Evolutionary conservation across 2,797 vertebrate genomes (phyloP).

Genomic region (Leptatherina wallacei): DNA sequence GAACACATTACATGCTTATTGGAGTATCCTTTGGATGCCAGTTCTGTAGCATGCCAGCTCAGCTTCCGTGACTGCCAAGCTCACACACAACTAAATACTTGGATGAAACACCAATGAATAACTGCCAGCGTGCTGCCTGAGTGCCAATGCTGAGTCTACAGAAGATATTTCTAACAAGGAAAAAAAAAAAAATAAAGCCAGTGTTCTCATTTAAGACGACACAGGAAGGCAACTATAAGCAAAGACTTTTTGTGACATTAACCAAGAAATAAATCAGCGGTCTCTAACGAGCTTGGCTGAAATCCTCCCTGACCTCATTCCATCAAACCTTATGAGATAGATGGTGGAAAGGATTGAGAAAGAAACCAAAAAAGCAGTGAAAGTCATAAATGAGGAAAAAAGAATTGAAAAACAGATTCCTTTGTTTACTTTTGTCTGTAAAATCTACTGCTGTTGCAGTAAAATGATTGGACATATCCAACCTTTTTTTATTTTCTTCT

Average conservation of each 20-base stretch:
- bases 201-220: constrained; percentile 19
- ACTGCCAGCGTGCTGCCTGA: constrained; percentile 31
- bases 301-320: constrained; percentile 62
- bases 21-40: constrained; percentile 36
- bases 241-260: constrained; percentile 23
- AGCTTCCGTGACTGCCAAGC: constrained; percentile 31
- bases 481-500: not conserved
- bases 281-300: constrained; percentile 50
- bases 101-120: constrained; percentile 28
- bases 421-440: not conserved
- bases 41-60: constrained; percentile 32
- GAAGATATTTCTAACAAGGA: constrained; percentile 13
- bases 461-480: not conserved
- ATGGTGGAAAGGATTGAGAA: constrained; percentile 15
- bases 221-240: constrained; percentile 32
- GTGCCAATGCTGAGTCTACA: constrained; percentile 35
- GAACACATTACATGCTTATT: constrained; percentile 42
- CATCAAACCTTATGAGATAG: constrained; percentile 39
- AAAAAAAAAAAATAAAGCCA: constrained; percentile 14
- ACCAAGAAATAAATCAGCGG: constrained; percentile 55
- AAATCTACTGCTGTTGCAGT: not conserved
- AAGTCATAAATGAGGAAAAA: constrained; percentile 20
- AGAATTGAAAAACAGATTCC: too few relatives aligned
- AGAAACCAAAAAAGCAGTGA: constrained; percentile 26
- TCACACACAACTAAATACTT: constrained; percentile 32